Evolutionary conservation across 2,113 vertebrate genomes (phyloP).

Genomic region (Nesoenas mayeri): DNA sequence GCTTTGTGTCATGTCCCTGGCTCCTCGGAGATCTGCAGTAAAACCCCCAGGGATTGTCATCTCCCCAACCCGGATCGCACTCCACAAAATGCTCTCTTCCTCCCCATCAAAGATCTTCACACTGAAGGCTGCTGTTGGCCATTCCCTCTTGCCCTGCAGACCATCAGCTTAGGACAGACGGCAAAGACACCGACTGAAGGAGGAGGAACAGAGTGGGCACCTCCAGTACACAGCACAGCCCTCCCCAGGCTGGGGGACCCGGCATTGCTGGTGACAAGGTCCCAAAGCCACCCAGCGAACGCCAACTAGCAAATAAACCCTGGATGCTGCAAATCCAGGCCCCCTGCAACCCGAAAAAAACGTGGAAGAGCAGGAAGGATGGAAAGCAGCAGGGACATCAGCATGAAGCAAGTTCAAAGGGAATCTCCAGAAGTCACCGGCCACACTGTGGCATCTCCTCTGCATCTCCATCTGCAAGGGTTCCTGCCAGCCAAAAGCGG

Average conservation of each 20-base stretch:
- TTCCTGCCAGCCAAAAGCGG: not conserved
- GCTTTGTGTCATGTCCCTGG: not conserved
- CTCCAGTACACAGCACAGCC: not conserved
- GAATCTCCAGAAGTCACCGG: not conserved
- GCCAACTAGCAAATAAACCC: not conserved
- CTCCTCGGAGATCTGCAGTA: not conserved
- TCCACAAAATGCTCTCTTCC: not conserved
- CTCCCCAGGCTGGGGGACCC: not conserved
- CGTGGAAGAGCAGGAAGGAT: not conserved
- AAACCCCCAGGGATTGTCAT: not conserved
- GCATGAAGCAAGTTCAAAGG: not conserved
- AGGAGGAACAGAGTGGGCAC: not conserved
- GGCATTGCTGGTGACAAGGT: not conserved
- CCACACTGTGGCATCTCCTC: not conserved
- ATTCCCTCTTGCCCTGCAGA: fast-evolving
- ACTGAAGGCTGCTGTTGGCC: not conserved
- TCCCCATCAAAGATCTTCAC: no score
- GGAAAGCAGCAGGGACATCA: not conserved
- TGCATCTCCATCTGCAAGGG: not conserved
- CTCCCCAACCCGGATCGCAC: not conserved
- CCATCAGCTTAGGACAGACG: not conserved
- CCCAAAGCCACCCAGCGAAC: not conserved
- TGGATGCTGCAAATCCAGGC: not conserved
- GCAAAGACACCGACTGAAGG: not conserved
- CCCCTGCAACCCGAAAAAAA: not conserved